phyloP scores from a whole-genome alignment of 2,888 invertebrate species.

The Mythimna pallens region DNA sequence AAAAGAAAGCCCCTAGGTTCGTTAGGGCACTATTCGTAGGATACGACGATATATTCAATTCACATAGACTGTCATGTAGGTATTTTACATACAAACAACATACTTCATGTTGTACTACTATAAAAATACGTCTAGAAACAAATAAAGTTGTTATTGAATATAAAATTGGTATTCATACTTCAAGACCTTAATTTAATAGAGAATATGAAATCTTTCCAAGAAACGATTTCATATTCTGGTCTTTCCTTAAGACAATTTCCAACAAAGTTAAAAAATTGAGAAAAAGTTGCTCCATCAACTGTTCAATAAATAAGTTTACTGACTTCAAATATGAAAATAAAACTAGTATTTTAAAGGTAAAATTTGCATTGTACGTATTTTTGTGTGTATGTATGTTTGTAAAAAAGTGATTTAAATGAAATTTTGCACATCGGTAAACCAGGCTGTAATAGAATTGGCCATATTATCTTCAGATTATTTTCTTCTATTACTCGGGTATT shows the following conservation, averaged over 20 bases:
- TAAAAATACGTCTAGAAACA: neutral
- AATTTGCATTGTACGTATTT: too few relatives aligned
- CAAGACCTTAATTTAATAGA: neutral
- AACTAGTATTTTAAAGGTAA: too few relatives aligned
- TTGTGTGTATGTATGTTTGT: too few relatives aligned
- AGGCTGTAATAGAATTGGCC: too few relatives aligned
- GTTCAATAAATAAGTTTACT: neutral
- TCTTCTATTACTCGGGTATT: too few relatives aligned
- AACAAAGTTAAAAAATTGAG: slow-evolving; percentile 9
- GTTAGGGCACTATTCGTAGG: too few relatives aligned
- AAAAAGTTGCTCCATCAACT: neutral
- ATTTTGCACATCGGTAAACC: too few relatives aligned
- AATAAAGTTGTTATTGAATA: slow-evolving; percentile 11
- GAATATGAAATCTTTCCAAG: slow-evolving; percentile 6
- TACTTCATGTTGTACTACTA: neutral
- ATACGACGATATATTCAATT: too few relatives aligned
- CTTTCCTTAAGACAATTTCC: neutral
- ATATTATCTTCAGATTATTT: too few relatives aligned
- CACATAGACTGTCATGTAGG: too few relatives aligned
- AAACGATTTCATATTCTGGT: neutral
- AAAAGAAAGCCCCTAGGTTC: too few relatives aligned
- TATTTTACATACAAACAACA: neutral
- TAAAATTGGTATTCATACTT: slow-evolving; percentile 26
- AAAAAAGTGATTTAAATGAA: too few relatives aligned
- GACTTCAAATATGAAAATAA: slow-evolving; percentile 5